Conservation (phyloP, 2,797 vertebrate genomes). For the Halcyon smyrnensis region DNA sequence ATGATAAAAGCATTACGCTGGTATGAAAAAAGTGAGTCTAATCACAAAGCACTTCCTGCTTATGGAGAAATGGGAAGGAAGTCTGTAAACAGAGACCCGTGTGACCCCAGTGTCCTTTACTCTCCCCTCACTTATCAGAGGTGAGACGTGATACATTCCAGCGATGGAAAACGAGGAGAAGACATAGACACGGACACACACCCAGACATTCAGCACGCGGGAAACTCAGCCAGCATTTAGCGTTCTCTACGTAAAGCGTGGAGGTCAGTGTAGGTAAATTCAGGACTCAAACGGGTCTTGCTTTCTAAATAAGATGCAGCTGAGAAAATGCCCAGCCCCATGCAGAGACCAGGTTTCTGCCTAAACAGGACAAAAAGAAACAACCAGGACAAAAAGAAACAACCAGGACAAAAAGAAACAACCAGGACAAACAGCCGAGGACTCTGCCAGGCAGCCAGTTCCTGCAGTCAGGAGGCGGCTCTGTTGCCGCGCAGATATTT, state of each 20-base stretch:
- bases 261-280: neutral
- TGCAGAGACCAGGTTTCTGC: neutral
- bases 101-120: neutral
- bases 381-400: neutral
- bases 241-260: neutral
- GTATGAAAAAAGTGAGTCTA: neutral
- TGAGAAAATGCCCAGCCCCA: neutral
- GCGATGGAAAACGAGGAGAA: neutral
- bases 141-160: neutral
- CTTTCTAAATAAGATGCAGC: neutral
- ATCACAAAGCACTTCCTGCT: constrained; percentile 16
- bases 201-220: neutral
- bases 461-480: neutral
- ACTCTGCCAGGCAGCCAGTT: fast-evolving
- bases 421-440: neutral
- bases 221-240: neutral
- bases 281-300: neutral
- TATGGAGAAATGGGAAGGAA: neutral
- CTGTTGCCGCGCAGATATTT: neutral
- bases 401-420: neutral
- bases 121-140: neutral
- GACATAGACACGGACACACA: neutral
- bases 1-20: neutral
- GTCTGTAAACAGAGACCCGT: constrained; percentile 5
- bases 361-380: neutral